These are phyloP conservation scores for Abramis brama DNA, from an alignment of 2,113 vertebrate species.

Conservation along the genomic window DNA sequence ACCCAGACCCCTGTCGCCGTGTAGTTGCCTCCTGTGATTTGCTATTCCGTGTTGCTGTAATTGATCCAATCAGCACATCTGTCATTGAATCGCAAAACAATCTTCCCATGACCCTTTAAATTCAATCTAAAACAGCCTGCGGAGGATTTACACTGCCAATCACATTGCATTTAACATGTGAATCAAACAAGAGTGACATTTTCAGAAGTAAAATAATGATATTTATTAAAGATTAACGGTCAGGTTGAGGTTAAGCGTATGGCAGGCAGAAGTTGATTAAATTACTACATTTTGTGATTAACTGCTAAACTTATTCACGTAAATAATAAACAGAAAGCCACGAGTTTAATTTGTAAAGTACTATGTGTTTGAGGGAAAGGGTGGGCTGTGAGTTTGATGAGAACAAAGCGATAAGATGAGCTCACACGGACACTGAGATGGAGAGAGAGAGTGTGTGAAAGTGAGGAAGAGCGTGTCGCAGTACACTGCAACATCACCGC, in stretches of 20 bases:
- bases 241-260: neutral
- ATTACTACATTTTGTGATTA: neutral
- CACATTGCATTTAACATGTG: neutral
- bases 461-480: conserved; percentile 45
- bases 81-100: conserved; percentile 54
- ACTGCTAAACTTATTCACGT: neutral
- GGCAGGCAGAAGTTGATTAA: neutral
- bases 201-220: neutral
- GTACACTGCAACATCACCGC: conserved; percentile 30
- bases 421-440: conserved; percentile 33
- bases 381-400: conserved; percentile 8
- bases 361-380: neutral
- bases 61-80: conserved; percentile 64
- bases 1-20: conserved; percentile 65
- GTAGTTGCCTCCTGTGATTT: conserved; percentile 63
- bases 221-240: neutral
- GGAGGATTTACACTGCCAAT: neutral
- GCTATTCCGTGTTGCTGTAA: conserved; percentile 66
- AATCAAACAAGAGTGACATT: conserved; percentile 3
- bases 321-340: neutral
- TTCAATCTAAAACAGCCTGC: neutral
- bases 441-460: neutral
- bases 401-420: neutral
- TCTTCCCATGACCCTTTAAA: conserved; percentile 25
- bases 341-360: neutral